These are phyloP conservation scores for Brachionus plicatilis DNA, from an alignment of 1,140 invertebrate species.

Conservation along the genomic window DNA sequence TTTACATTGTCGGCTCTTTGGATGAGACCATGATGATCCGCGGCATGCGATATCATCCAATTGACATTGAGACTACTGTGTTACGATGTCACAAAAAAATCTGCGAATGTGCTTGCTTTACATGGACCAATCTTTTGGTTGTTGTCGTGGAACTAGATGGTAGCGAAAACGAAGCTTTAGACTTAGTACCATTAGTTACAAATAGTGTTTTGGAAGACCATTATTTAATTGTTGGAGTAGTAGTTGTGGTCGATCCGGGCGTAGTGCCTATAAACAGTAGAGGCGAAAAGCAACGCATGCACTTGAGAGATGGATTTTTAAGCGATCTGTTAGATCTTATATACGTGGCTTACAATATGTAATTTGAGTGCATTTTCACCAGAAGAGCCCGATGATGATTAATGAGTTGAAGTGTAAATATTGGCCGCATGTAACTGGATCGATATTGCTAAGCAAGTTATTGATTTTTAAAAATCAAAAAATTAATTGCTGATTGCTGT, in stretches of 20 bases:
- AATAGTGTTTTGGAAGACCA: constrained; percentile 96
- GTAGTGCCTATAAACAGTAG: constrained; percentile 94
- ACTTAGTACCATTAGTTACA: constrained; percentile 93
- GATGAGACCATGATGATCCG: constrained; percentile 95
- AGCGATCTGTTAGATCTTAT: constrained; percentile 97
- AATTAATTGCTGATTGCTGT: too few relatives aligned
- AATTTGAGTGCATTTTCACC: neutral
- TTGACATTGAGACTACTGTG: constrained; percentile 97
- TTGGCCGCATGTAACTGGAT: neutral
- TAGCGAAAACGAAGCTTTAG: constrained; percentile 93
- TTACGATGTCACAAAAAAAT: constrained; percentile 96
- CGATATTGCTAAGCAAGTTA: neutral
- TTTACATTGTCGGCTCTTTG: constrained; percentile 97
- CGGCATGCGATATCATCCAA: constrained; percentile 98
- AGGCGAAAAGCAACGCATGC: constrained; percentile 99
- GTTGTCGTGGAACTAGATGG: constrained; percentile 88
- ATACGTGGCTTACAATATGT: constrained; percentile 99
- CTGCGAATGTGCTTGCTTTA: constrained; percentile 98
- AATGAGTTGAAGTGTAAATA: neutral
- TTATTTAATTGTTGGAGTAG: constrained; percentile 95
- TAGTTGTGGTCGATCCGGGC: constrained; percentile 94
- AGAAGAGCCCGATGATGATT: neutral
- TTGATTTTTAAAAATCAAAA: neutral
- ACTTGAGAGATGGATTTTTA: constrained; percentile 91
- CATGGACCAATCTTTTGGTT: constrained; percentile 95